Conservation (phyloP, 2,113 vertebrate genomes). For the Tachuris rubrigastra region DNA sequence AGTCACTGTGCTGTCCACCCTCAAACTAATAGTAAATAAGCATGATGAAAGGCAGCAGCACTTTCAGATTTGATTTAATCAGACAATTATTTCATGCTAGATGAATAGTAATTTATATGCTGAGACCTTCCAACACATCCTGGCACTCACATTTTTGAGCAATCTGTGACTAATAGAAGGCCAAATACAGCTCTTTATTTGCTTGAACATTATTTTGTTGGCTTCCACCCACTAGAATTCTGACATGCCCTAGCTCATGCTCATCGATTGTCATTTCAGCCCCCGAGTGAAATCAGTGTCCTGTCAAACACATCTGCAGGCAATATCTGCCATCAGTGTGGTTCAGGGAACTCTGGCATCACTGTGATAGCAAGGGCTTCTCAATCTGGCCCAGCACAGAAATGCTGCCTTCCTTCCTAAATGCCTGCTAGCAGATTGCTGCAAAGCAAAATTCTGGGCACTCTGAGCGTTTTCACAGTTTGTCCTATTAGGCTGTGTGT, state of each 20-base stretch:
- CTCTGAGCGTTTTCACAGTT: background rate
- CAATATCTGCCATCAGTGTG: background rate
- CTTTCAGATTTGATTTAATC: conserved; percentile 9
- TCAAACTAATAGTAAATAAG: background rate
- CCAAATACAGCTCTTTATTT: background rate
- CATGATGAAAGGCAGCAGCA: background rate
- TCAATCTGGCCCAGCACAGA: background rate
- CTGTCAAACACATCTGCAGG: background rate
- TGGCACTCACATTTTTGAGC: conserved; percentile 20
- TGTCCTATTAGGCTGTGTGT: background rate
- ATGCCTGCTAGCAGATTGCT: background rate
- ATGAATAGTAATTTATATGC: conserved; percentile 35
- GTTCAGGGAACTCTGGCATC: background rate
- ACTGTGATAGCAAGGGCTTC: background rate
- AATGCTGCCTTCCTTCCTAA: background rate
- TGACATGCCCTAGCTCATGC: background rate
- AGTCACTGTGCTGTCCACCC: background rate
- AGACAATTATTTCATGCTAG: conserved; percentile 17
- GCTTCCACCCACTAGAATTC: background rate
- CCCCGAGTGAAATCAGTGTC: background rate
- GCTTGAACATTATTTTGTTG: background rate
- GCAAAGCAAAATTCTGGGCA: background rate
- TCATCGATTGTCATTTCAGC: background rate
- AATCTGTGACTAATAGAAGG: conserved; percentile 45
- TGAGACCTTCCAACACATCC: conserved; percentile 26